Base-by-base conservation (phyloP, 2,888 invertebrate genomes). In the Pseudolycoriella hygida region DNA sequence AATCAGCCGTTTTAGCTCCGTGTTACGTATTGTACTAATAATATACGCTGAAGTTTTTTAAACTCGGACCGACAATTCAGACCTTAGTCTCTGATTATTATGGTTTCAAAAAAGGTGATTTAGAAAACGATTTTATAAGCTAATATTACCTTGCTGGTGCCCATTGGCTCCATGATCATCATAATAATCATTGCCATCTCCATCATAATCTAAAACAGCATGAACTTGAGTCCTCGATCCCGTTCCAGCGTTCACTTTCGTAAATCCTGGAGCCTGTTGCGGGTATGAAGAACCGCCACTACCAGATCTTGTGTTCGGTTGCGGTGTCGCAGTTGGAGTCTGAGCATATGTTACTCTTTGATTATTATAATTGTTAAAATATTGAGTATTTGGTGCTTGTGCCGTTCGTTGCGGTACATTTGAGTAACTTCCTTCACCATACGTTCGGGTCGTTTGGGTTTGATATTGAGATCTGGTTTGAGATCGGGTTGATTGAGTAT, bases 241-340 rank as follows among this genome's bases (percentile, higher is more conserved):
- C 17, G 67, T 64, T 2, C 70, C 68, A 2, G 70, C 68, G 49
- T 73, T 73, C 39, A 80, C 79, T 54, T 75, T 72, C 12, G 77
- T 78, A 56, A 73, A 80, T 4, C 75, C 75, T 3, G 77, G 73
- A 30, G 76, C 74, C 49, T 73, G 67, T 46, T 71, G 68, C 1
- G 71, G 69, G 50, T 68, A 70, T 15, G 58, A 53, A 41, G 53
- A 56, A 42, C 50, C 45, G 11, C 34, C 11, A 34, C 8, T 34
- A n/a, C 40, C 12, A n/a, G 12, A 17, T 17, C 12, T 12, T 15
- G 12, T 12, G 15, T 39, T 37, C 31, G 20, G 38, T 17, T 30
- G 31, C 30, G 44, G 30, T 38, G 44, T 39, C 10, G 17, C 39
- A 6, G 39, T 39, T 25, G 39, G 17, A 10, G 37, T 8, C 11